Evolutionary conservation across 2,113 vertebrate species (phyloP).

Genomic region (Podarcis raffonei): DNA sequence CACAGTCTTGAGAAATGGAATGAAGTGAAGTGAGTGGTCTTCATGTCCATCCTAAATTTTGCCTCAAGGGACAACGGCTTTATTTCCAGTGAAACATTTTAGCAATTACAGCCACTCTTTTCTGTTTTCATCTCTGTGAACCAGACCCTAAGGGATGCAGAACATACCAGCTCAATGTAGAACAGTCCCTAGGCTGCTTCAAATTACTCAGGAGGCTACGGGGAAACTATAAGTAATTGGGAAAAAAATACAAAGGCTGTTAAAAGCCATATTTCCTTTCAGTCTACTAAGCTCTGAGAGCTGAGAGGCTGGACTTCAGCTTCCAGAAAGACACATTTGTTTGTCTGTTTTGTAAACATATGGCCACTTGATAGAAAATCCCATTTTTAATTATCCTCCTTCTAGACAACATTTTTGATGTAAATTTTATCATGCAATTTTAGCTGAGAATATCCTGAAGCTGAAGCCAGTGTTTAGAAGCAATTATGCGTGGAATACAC

Average conservation of each 20-base stretch:
- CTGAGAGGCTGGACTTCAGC: not conserved
- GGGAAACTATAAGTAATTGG: not conserved
- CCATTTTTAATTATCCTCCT: not conserved
- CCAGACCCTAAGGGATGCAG: not conserved
- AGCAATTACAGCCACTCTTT: not conserved
- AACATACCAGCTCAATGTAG: not conserved
- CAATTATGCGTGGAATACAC: not conserved
- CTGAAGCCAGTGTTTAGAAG: not conserved
- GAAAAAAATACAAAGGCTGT: not conserved
- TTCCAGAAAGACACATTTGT: not conserved
- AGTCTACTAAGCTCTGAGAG: not conserved
- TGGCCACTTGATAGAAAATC: not conserved
- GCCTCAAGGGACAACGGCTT: not conserved
- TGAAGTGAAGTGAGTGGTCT: not conserved
- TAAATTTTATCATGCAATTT: not conserved
- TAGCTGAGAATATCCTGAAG: not conserved
- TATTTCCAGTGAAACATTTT: conserved; percentile 8
- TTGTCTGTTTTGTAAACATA: not conserved
- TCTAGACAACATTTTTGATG: not conserved
- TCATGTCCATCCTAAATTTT: conserved; percentile 4
- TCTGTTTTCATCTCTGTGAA: conserved; percentile 15
- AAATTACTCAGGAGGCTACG: not conserved
- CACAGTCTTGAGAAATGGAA: not conserved
- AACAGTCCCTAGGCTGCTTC: not conserved
- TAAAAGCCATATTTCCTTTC: not conserved